Evolutionary conservation across 2,888 invertebrate species (phyloP), one percentile per base, ranked within the genome.

Genomic region (Dryococelus australis): DNA sequence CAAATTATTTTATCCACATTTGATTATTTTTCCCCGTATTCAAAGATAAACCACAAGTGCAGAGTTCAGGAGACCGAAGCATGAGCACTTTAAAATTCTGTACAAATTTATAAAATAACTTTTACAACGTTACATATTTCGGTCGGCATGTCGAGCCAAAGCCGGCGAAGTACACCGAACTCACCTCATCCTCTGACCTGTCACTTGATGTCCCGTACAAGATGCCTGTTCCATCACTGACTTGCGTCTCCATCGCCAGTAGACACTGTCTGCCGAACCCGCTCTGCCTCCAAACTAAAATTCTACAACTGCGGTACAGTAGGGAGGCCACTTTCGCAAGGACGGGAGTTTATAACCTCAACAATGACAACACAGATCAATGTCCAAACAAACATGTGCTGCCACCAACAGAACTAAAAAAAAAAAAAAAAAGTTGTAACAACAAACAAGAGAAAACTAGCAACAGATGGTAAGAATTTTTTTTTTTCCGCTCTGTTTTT

Each of bases 171-270:
- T n/a, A 24, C 8, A 24, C n/a, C 65, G n/a, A 0, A 83, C 20
- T 83, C 24, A 83, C 83, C 35, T 83, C 83, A 83, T 83, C 83
- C 26, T 83, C 83, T 20, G 83, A 12, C 26, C 83, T 28, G 35
- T 83, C 83, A 10, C 83, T 24, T 35, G 83, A 83, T 20, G 83
- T 35, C 83, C 43, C 28, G 20, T 83, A 83, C 43, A 35, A 83
- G 35, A 83, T 28, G 13, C 83, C 83, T 24, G 28, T 83, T 12
- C 83, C 83, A 24, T 83, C 83, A 43, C 83, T 43, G 24, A 83
- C 83, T 83, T 83, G 83, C 20, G 83, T 83, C 43, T 83, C 83
- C 83, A 83, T 83, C 43, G 28, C n/a, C 83, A 35, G 20, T 35
- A 27, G 43, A 83, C 43, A 28, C 43, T 35, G 83, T 28, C 43